A percentile compares a stretch with the other conserved stretches of the same genome.
These are phyloP conservation scores for Sterrhoptilus dennistouni DNA, from an alignment of 2,113 vertebrate genomes.

Conservation along the genomic window DNA sequence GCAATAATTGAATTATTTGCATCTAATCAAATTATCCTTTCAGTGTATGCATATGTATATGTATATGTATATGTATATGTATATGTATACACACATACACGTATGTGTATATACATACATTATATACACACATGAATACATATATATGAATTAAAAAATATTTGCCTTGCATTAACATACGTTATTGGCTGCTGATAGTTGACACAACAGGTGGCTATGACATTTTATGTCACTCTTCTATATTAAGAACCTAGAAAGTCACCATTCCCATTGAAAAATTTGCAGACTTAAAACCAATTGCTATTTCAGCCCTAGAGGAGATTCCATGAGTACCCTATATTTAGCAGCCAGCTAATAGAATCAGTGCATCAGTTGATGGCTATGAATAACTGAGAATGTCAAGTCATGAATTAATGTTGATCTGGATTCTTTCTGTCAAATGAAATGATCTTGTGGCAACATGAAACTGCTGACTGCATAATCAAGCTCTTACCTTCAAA, in stretches of 20 bases:
- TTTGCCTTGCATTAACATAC: neutral
- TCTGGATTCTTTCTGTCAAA: neutral
- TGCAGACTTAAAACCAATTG: neutral
- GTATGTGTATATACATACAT: accelerated
- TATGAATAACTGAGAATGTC: conserved; percentile 12
- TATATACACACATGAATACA: accelerated
- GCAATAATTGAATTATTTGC: neutral
- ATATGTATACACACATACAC: accelerated
- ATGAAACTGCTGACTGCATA: neutral
- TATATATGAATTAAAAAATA: neutral
- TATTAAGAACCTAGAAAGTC: conserved; percentile 33
- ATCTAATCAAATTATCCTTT: neutral
- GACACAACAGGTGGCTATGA: neutral
- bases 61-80: too few species aligned
- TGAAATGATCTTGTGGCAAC: neutral
- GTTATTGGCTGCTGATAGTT: neutral
- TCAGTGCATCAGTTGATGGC: neutral
- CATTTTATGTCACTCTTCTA: neutral
- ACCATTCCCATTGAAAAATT: neutral
- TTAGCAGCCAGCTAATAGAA: neutral
- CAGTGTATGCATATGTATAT: too few species aligned
- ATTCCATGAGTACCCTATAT: neutral
- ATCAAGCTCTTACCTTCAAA: neutral
- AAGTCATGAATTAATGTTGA: neutral
- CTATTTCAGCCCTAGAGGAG: neutral